Evolutionary conservation across 2,888 invertebrate species (phyloP), one percentile per base, ranked within the genome.

Genomic region (Philhelius pedissequus): DNA sequence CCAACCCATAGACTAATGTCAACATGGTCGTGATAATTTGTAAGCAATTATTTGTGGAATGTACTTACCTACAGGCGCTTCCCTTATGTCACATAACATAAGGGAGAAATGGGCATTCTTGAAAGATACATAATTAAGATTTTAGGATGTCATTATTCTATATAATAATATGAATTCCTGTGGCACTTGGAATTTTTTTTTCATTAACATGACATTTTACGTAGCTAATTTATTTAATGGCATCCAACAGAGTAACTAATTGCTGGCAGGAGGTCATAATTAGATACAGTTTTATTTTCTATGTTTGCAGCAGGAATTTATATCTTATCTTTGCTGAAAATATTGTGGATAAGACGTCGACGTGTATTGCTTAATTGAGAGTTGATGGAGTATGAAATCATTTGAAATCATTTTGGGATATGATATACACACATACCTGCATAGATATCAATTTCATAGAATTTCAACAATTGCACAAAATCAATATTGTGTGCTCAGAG

Each of bases 21-120:
- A 30, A 18, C 40, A 48, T 13, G 11, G 32, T 15, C 50, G 32
- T 40, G 32, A 43, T 40, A 60, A 60, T 40, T 38, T 25, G 69
- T 69, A 58, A 75, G 64, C 76, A 58, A 68, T 62, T 38, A 62
- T 68, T 45, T 52, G 27, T 60, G 76, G 76, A 80, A 64, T 75
- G 45, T 73, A 66, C 22, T 3, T 13, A 22, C 20, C 6, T 25
- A 15, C 52, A 50, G 35, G 43, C 66, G 50, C 32, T 22, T 60
- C 27, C 38, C 32, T 35, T 27, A 4, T 52, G 70, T 62, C 25
- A 62, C 62, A 62, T 18, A 76, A 69, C 62, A 62, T 18, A 76
- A 69, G 30, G 60, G 43, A 69, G 27, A 43, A 68, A 35, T 56
- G 43, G 32, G 56, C 20, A 56, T 35, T 35, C 56, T 56, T 45